Evolutionary conservation across 2,113 vertebrate genomes (phyloP).

Genomic region (Pyxicephalus adspersus): DNA sequence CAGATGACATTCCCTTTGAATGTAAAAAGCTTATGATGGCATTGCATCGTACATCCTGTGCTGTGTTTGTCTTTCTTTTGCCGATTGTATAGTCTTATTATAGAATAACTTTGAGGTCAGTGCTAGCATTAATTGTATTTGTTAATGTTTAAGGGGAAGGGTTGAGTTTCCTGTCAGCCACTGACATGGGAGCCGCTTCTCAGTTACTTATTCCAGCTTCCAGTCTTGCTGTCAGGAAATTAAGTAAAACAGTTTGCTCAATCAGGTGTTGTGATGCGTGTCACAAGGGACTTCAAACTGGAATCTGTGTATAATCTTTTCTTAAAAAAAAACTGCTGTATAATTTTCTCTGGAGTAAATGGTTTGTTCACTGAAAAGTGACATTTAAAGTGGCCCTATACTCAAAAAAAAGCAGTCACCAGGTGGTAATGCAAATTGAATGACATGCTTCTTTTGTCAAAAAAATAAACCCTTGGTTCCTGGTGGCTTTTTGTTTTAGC

Average conservation of each 20-base stretch:
- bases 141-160: conserved; percentile 39
- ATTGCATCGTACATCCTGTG: background rate
- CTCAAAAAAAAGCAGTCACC: too few relatives aligned
- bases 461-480: too few relatives aligned
- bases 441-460: too few relatives aligned
- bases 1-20: too few relatives aligned
- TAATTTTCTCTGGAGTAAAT: too few relatives aligned
- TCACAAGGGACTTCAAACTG: conserved; percentile 7
- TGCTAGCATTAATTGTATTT: conserved; percentile 33
- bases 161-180: conserved; percentile 35
- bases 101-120: conserved; percentile 7
- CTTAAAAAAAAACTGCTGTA: too few relatives aligned
- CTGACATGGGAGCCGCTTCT: background rate
- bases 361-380: too few relatives aligned
- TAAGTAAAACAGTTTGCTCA: conserved; percentile 22
- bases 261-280: conserved; percentile 3
- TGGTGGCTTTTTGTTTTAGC: too few relatives aligned
- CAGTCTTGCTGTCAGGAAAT: conserved; percentile 34
- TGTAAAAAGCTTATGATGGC: too few relatives aligned
- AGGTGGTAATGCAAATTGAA: too few relatives aligned
- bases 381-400: too few relatives aligned
- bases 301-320: conserved; percentile 11
- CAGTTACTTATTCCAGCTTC: conserved; percentile 22
- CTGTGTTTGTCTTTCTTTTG: conserved; percentile 11
- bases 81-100: conserved; percentile 17